Evolutionary conservation across 2,888 invertebrate species (phyloP).

Genomic region (Drosophila falleni): DNA sequence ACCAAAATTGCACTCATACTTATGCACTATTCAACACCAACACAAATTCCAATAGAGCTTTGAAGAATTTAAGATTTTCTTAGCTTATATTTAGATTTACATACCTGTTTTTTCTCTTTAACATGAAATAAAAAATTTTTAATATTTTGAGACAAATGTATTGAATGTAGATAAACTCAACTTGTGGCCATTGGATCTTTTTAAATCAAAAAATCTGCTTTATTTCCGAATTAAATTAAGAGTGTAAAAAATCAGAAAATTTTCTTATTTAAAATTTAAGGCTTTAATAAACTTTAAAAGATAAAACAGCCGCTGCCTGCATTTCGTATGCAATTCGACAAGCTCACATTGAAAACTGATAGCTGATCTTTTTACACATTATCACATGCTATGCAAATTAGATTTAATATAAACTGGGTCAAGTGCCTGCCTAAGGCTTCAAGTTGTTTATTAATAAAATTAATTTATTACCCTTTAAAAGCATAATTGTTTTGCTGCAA

Average conservation of each 20-base stretch:
- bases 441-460: not conserved
- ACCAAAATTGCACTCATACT: not conserved
- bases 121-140: not conserved
- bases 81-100: too few species aligned
- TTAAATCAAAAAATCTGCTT: not conserved
- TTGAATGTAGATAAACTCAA: too few species aligned
- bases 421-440: constrained; percentile 36
- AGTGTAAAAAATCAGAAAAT: not conserved
- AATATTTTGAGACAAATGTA: too few species aligned
- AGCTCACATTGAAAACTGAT: constrained; percentile 33
- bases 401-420: constrained; percentile 40
- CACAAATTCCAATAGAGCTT: not conserved
- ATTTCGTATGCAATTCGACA: constrained; percentile 14
- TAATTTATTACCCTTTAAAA: constrained; percentile 25
- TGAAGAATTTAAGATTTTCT: too few species aligned
- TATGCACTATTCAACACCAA: not conserved
- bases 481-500: constrained; percentile 2
- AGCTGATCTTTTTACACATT: constrained; percentile 16
- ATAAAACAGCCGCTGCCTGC: not conserved
- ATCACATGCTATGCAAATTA: constrained; percentile 31
- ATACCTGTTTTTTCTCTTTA: not conserved
- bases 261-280: not conserved
- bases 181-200: not conserved
- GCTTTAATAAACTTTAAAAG: not conserved
- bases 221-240: not conserved